Evolutionary conservation across 2,797 vertebrate genomes (phyloP).

Genomic region (Erpetoichthys calabaricus): DNA sequence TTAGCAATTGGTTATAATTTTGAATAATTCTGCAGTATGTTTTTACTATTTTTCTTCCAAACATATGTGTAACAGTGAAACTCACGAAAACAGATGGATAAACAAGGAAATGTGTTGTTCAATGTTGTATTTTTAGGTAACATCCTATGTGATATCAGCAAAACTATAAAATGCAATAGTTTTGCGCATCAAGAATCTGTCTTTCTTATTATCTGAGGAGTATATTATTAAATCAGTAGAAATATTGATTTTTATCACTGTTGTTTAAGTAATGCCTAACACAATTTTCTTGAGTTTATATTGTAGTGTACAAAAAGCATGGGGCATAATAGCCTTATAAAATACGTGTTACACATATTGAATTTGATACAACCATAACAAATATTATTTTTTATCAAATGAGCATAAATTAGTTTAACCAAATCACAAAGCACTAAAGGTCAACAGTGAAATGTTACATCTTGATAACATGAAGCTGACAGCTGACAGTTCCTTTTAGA

Average conservation of each 20-base stretch:
- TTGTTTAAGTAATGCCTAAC: neutral
- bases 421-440: neutral
- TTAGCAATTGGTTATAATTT: too few relatives aligned
- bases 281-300: neutral
- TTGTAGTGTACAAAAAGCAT: neutral
- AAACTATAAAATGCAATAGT: too few relatives aligned
- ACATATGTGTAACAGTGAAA: too few relatives aligned
- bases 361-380: neutral
- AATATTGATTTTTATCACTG: neutral
- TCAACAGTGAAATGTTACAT: neutral
- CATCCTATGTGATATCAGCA: too few relatives aligned
- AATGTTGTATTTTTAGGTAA: too few relatives aligned
- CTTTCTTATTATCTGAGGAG: too few relatives aligned
- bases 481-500: constrained; percentile 1
- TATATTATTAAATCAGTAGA: neutral
- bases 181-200: too few relatives aligned
- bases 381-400: neutral
- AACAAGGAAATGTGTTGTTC: too few relatives aligned
- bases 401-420: neutral
- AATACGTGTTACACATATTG: neutral
- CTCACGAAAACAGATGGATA: too few relatives aligned
- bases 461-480: neutral
- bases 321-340: neutral
- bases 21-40: too few relatives aligned
- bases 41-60: too few relatives aligned